phyloP scores from a whole-genome alignment of 2,113 vertebrate genomes.

The Alces alces region DNA sequence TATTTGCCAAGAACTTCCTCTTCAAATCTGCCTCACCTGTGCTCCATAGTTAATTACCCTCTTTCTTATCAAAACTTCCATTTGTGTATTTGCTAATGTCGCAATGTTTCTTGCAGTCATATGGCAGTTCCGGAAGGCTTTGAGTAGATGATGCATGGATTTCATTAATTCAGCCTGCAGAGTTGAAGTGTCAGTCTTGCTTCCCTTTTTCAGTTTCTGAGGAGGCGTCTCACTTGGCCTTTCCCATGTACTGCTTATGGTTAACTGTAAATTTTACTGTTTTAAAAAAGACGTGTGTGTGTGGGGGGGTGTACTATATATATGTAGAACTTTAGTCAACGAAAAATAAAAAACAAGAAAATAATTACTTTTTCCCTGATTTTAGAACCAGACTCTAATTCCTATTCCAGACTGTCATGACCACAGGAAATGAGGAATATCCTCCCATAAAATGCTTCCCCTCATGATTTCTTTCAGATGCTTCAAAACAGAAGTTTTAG shows the following conservation, averaged over 20 bases:
- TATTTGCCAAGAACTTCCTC: neutral
- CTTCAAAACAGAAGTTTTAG: neutral
- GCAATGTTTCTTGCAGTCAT: neutral
- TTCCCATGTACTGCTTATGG: neutral
- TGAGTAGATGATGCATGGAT: neutral
- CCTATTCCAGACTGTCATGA: neutral
- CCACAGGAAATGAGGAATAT: constrained; percentile 1
- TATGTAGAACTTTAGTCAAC: neutral
- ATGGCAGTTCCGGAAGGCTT: neutral
- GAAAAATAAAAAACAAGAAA: neutral
- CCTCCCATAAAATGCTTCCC: neutral
- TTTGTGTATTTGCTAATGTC: neutral
- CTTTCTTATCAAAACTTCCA: neutral
- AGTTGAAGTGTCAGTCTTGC: neutral
- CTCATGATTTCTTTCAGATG: constrained; percentile 5
- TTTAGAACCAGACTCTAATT: constrained; percentile 16
- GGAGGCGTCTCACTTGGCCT: neutral
- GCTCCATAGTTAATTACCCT: neutral
- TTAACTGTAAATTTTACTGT: neutral
- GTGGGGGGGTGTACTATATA: neutral
- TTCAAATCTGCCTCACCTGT: neutral
- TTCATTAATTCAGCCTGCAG: neutral
- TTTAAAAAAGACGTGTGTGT: neutral
- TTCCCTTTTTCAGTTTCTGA: neutral
- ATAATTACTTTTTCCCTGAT: neutral